These are phyloP conservation scores for Hydriomena furcata DNA, from an alignment of 2,888 invertebrate genomes.

Conservation along the genomic window DNA sequence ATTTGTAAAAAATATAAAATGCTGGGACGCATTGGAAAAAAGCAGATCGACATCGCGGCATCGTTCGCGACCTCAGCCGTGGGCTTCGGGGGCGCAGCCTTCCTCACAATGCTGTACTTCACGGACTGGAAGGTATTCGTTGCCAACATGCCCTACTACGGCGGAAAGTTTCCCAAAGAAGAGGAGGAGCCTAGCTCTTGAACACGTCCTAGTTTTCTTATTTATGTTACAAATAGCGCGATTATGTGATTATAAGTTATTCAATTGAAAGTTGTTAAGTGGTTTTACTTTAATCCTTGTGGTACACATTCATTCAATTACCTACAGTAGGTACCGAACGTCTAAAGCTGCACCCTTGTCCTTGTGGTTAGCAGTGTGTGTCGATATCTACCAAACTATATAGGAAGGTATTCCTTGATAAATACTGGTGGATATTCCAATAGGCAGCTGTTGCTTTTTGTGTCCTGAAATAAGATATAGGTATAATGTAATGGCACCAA, in stretches of 20 bases:
- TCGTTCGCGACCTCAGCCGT: constrained; percentile 82
- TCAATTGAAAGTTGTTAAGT: constrained; percentile 7
- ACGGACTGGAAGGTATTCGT: constrained; percentile 92
- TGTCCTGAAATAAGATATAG: too few relatives aligned
- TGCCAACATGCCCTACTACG: constrained; percentile 89
- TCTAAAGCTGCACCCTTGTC: too few relatives aligned
- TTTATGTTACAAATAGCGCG: neutral
- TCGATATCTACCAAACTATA: too few relatives aligned
- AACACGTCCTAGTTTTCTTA: neutral
- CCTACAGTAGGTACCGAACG: neutral
- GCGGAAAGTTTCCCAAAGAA: constrained; percentile 85
- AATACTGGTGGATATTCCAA: too few relatives aligned
- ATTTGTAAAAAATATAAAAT: constrained; percentile 46
- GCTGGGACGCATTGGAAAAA: constrained; percentile 83
- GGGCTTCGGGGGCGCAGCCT: constrained; percentile 87
- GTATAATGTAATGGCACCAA: too few relatives aligned
- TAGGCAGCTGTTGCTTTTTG: too few relatives aligned
- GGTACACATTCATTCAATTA: too few relatives aligned
- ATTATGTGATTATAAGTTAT: constrained; percentile 25
- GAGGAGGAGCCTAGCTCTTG: constrained; percentile 39
- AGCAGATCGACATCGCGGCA: constrained; percentile 82
- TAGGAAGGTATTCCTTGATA: too few relatives aligned
- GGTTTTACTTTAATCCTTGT: neutral
- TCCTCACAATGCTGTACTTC: constrained; percentile 85
- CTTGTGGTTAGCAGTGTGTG: too few relatives aligned